A percentile compares a stretch with the other conserved stretches of the same genome.
Conservation (phyloP, 2,113 vertebrate genomes). For the Prinia subflava region DNA sequence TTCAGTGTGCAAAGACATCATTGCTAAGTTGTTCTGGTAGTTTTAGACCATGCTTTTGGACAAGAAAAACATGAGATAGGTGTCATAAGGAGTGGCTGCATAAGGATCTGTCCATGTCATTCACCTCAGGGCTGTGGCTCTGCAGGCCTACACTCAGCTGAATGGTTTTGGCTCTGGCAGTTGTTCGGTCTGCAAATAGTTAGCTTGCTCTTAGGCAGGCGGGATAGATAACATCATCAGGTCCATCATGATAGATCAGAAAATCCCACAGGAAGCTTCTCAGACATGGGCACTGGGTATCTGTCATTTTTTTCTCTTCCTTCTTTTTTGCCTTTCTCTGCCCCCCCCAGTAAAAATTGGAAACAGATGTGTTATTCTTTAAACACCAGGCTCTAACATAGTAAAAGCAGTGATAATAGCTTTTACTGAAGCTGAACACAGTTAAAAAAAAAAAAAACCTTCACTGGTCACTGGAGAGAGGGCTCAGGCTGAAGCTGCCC, state of each 20-base stretch:
- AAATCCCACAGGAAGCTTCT: not conserved
- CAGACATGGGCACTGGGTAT: not conserved
- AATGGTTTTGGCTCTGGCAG: not conserved
- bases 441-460: not conserved
- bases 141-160: not conserved
- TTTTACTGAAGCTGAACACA: not conserved
- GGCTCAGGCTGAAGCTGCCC: not conserved
- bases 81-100: fast-evolving
- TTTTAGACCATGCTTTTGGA: not conserved
- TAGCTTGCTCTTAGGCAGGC: not conserved
- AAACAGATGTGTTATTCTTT: not conserved
- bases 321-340: not conserved
- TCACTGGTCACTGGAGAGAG: not conserved
- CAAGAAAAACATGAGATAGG: not conserved
- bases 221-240: not conserved
- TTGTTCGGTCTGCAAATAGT: not conserved
- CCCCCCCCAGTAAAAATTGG: not conserved
- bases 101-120: not conserved
- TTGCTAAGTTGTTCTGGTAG: not conserved
- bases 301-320: not conserved
- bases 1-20: not conserved
- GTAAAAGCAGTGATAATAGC: not conserved
- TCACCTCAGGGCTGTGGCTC: not conserved
- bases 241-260: not conserved
- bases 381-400: not conserved